A percentile compares a stretch with the other conserved stretches of the same genome.
These are phyloP conservation scores for Myrmecophaga tridactyla DNA, from an alignment of 2,113 vertebrate genomes.

Conservation along the genomic window DNA sequence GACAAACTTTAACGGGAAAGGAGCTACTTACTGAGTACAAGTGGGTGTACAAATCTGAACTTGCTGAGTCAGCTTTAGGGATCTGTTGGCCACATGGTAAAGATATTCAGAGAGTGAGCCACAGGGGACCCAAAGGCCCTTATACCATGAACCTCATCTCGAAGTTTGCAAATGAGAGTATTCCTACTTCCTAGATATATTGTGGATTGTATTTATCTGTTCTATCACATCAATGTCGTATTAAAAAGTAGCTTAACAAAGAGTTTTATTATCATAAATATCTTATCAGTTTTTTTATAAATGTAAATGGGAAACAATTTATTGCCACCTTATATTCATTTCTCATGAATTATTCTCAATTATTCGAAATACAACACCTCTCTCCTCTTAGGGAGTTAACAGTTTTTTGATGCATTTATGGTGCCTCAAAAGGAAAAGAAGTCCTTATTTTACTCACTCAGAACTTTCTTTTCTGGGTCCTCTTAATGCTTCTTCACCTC, in stretches of 20 bases:
- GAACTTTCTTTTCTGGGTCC: neutral
- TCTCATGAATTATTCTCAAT: constrained; percentile 33
- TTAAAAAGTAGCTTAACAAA: constrained; percentile 4
- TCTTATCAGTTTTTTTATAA: constrained; percentile 34
- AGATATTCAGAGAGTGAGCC: neutral
- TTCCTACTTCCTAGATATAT: neutral
- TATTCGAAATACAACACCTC: neutral
- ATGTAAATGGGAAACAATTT: neutral
- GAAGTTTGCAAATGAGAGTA: constrained; percentile 32
- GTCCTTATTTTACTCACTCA: neutral
- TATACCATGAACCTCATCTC: neutral
- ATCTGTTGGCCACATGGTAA: neutral
- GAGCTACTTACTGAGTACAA: neutral
- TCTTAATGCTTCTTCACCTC: neutral
- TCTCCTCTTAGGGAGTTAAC: neutral
- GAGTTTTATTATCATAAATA: constrained; percentile 32
- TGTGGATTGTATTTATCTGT: constrained; percentile 23
- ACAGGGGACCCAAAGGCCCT: neutral
- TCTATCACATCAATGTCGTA: constrained; percentile 34
- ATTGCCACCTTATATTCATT: neutral
- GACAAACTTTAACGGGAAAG: neutral
- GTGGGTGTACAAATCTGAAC: neutral
- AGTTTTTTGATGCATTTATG: neutral
- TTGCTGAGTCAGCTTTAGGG: neutral
- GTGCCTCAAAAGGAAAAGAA: neutral